Base-by-base conservation (phyloP, 2,797 vertebrate genomes). In the Anniella stebbinsi region DNA sequence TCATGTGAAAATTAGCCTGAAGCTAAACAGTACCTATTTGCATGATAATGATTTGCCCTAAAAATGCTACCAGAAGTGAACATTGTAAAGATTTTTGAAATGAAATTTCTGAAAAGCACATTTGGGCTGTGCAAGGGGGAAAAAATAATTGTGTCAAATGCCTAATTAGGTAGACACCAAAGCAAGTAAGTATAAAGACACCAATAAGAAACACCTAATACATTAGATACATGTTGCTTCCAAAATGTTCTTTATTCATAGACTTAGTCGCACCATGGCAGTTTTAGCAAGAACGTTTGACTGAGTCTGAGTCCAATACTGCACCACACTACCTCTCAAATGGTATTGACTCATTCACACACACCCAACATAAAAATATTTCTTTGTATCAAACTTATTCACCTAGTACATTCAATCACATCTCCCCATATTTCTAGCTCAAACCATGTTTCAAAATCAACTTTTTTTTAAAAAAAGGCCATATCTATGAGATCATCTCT, bases 11-110 rank as follows among this genome's bases (percentile, higher is more conserved):
- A 94, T 91, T 87, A 89, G 77, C 91, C 78, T 89, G 86, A 90
- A 95, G 92, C 92, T 93, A 93, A 87, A 88, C 89, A 93, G 84
- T 57, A 85, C 0, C 75, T 2, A 93, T 95, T 96, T 93, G 84
- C 91, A 94, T 95, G 88, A 94, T 91, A 94, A 96, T 84, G 80
- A 91, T 38, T 80, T 90, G 87, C 87, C 91, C 88, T 89, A 89
- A 30, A 91, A 91, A 76, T 72, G 69, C 83, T 7, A 51, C 2
- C 3, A 72, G 67, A 89, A 93, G 83, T 51, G 18, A 70, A 87
- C 36, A 60, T 0, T 0, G 28, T 95, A 93, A 95, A 80, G 81
- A 92, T 60, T 91, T 57, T 54, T 60, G 33, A 66, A 23, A 3
- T 54, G 0, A 5, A 83, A 70, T 88, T 91, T 77, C 88, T 90